phyloP scores from a whole-genome alignment of 2,113 vertebrate species.

The Gymnocephalus cernua region DNA sequence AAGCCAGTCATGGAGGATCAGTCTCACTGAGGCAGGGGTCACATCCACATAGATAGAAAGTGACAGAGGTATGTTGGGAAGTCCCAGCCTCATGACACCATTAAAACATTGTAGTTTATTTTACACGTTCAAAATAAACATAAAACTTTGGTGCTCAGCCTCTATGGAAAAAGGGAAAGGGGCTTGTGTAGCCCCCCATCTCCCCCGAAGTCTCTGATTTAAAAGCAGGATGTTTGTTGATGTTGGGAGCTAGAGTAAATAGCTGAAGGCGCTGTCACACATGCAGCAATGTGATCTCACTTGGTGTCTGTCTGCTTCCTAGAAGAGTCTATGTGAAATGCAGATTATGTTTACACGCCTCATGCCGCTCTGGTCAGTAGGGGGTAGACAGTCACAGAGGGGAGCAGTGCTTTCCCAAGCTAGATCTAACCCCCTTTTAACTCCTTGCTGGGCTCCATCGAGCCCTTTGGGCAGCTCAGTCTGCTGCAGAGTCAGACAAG shows the following conservation, averaged over 20 bases:
- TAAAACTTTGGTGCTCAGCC: constrained; percentile 14
- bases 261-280: constrained; percentile 72
- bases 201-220: constrained; percentile 63
- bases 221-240: constrained; percentile 77
- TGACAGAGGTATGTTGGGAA: constrained; percentile 15
- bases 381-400: constrained; percentile 66
- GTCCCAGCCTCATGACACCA: not conserved
- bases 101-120: no score
- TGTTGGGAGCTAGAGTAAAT: constrained; percentile 70
- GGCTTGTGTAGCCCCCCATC: constrained; percentile 37
- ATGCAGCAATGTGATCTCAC: constrained; percentile 67
- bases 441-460: constrained; percentile 50
- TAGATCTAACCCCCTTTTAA: constrained; percentile 72
- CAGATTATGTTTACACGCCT: constrained; percentile 80
- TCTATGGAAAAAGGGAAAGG: constrained; percentile 30
- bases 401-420: constrained; percentile 67
- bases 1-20: constrained; percentile 26
- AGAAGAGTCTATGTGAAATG: constrained; percentile 73
- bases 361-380: constrained; percentile 68
- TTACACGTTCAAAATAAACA: no score
- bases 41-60: not conserved
- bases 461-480: constrained; percentile 77
- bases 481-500: constrained; percentile 64
- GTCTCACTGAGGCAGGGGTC: constrained; percentile 40
- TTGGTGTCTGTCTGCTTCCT: constrained; percentile 67